Percentiles rank a stretch among this genome's conserved stretches.
Conservation (phyloP, 2,888 invertebrate genomes). For the Antheraea assamensis region DNA sequence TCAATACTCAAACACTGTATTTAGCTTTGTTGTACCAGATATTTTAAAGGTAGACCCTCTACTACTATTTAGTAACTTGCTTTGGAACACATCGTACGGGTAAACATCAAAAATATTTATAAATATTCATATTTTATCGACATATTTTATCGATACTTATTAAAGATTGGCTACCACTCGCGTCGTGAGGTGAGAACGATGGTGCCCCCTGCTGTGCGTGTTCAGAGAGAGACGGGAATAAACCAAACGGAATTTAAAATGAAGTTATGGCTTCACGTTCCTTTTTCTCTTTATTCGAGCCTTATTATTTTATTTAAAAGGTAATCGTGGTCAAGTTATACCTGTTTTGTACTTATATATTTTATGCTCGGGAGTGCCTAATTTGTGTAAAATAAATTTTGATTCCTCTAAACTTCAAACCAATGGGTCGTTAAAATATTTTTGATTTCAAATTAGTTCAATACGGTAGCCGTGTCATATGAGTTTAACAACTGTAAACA, state of each 20-base stretch:
- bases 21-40: background rate
- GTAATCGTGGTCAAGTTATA: constrained; percentile 59
- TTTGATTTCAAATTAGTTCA: constrained; percentile 52
- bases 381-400: constrained; percentile 40
- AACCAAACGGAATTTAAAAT: constrained; percentile 78
- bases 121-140: constrained; percentile 80
- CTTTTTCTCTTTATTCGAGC: constrained; percentile 62
- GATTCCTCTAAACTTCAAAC: constrained; percentile 37
- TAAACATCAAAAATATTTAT: constrained; percentile 78
- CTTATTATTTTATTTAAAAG: constrained; percentile 71
- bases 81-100: constrained; percentile 28
- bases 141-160: constrained; percentile 82
- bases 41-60: background rate
- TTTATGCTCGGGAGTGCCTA: constrained; percentile 42
- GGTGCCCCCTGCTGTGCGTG: constrained; percentile 77
- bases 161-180: constrained; percentile 81
- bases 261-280: constrained; percentile 75
- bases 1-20: background rate
- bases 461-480: constrained; percentile 71
- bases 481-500: constrained; percentile 65
- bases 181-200: constrained; percentile 82
- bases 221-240: constrained; percentile 75
- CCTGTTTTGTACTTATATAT: constrained; percentile 49
- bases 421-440: constrained; percentile 35
- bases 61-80: background rate